Evolutionary conservation across 1,140 invertebrate genomes (phyloP).

Genomic region (Drosophila pandora): DNA sequence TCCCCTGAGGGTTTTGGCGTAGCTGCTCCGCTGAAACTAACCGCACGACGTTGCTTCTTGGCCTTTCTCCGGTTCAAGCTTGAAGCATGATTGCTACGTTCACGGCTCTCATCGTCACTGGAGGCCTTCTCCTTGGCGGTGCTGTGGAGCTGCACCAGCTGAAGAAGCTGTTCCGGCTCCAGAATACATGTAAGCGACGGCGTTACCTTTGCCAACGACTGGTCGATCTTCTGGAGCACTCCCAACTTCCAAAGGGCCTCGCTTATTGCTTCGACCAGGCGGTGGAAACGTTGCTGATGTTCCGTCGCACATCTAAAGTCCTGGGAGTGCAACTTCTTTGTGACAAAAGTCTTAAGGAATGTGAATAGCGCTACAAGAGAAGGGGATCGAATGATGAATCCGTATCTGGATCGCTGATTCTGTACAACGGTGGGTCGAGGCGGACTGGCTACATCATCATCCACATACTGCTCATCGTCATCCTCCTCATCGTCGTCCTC

Average conservation of each 20-base stretch:
- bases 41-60: constrained; percentile 59
- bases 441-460: constrained; percentile 51
- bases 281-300: constrained; percentile 62
- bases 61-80: constrained; percentile 67
- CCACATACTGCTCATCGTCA: constrained; percentile 67
- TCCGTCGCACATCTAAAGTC: constrained; percentile 63
- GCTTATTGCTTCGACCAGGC: constrained; percentile 64
- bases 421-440: background rate
- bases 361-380: constrained; percentile 62
- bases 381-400: constrained; percentile 69
- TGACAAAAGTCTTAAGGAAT: constrained; percentile 70
- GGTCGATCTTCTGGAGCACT: constrained; percentile 72
- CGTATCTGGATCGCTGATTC: constrained; percentile 42
- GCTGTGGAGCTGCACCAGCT: constrained; percentile 67
- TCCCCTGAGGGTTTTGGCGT: constrained; percentile 11
- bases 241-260: constrained; percentile 75
- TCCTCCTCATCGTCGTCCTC: constrained; percentile 42
- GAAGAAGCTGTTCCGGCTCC: constrained; percentile 66
- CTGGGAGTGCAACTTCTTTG: constrained; percentile 75
- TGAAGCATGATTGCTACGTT: constrained; percentile 60
- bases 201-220: constrained; percentile 35
- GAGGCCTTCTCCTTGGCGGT: constrained; percentile 61
- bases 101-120: constrained; percentile 78
- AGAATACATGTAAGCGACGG: constrained; percentile 31
- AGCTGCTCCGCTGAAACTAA: constrained; percentile 61